Conservation (phyloP, 2,113 vertebrate species). For the Pachyramphus minor region DNA sequence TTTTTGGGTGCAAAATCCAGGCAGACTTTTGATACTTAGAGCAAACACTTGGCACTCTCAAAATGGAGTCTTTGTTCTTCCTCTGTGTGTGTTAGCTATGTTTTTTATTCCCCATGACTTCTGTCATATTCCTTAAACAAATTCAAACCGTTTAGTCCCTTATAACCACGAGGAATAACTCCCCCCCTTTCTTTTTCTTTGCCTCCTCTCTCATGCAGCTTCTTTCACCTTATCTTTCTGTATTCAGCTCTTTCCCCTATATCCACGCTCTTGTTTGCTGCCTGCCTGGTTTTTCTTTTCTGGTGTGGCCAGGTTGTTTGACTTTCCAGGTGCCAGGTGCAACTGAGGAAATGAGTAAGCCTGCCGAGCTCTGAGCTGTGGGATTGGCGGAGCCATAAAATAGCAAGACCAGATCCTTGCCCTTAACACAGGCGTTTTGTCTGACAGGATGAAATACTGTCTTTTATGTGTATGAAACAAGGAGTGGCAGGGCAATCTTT, state of each 20-base stretch:
- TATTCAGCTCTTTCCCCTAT: not conserved
- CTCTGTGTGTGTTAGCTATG: rapidly evolving
- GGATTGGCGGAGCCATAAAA: not conserved
- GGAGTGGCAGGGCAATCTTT: constrained; percentile 26
- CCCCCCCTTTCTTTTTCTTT: not conserved
- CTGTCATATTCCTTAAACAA: not conserved
- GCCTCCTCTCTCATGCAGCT: not conserved
- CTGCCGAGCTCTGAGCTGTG: not conserved
- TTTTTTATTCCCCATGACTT: not conserved
- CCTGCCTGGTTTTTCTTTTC: not conserved
- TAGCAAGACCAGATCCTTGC: not conserved
- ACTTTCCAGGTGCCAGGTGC: not conserved
- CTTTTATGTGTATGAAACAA: not conserved
- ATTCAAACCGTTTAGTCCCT: not conserved
- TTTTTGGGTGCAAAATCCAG: rapidly evolving
- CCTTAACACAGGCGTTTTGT: not conserved
- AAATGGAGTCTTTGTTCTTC: not conserved
- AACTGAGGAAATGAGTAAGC: not conserved
- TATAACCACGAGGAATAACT: not conserved
- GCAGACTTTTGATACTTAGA: not conserved
- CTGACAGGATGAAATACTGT: not conserved
- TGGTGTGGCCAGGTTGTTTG: not conserved
- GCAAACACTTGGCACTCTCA: not conserved
- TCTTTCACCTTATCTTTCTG: not conserved
- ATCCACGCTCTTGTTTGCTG: not conserved